phyloP scores from a whole-genome alignment of 2,113 vertebrate species.

The Rhinogobius similis region DNA sequence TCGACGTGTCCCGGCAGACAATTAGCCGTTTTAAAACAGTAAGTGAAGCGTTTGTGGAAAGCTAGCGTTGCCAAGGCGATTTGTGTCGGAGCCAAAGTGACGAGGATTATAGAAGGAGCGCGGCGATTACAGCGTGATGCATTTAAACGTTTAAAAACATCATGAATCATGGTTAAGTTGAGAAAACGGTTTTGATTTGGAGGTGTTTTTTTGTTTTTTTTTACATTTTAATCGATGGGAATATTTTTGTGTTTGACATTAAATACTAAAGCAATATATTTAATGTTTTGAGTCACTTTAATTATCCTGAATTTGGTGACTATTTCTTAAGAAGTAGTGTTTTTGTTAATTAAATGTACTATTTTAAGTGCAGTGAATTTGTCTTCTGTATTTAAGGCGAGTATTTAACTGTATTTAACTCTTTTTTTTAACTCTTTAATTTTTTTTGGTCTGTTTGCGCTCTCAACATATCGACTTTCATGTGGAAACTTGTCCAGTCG shows the following conservation, averaged over 20 bases:
- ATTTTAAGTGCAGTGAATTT: too few species aligned
- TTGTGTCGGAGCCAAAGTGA: slow-evolving; percentile 47
- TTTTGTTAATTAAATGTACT: too few species aligned
- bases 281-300: too few species aligned
- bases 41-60: slow-evolving; percentile 31
- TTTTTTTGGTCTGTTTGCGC: too few species aligned
- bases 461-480: too few species aligned
- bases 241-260: background rate
- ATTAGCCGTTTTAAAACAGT: slow-evolving; percentile 38
- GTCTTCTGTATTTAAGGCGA: too few species aligned
- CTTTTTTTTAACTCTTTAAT: too few species aligned
- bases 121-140: slow-evolving; percentile 25
- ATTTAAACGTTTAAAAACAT: slow-evolving; percentile 7
- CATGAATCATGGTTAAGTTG: slow-evolving; percentile 37
- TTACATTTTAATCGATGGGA: background rate
- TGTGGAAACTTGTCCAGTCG: too few species aligned
- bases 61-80: slow-evolving; percentile 54
- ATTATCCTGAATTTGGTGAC: too few species aligned
- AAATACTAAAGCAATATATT: too few species aligned
- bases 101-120: slow-evolving; percentile 51
- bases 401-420: too few species aligned
- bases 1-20: slow-evolving; percentile 14
- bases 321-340: too few species aligned
- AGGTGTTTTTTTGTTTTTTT: background rate
- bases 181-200: slow-evolving; percentile 19